These are phyloP conservation scores for Bryconaethiops microstoma DNA, from an alignment of 2,797 vertebrate genomes.

Conservation along the genomic window DNA sequence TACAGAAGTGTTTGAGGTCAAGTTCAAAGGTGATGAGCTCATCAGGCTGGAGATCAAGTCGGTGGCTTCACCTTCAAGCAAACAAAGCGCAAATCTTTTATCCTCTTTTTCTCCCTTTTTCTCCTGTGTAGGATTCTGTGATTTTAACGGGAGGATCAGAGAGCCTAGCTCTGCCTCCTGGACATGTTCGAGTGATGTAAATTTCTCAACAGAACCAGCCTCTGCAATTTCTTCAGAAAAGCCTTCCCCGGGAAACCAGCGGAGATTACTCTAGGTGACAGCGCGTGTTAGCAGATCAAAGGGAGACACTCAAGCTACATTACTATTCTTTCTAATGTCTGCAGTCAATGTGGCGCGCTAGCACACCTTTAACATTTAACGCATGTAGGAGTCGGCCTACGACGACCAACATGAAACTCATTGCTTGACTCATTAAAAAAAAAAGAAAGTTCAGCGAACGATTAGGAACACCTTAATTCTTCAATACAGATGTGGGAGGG, in stretches of 20 bases:
- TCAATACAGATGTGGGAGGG: background rate
- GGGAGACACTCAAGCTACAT: slow-evolving; percentile 40
- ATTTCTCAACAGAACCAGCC: slow-evolving; percentile 36
- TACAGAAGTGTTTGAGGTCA: background rate
- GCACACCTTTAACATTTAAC: slow-evolving; percentile 49
- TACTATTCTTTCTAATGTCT: slow-evolving; percentile 46
- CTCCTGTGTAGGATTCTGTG: slow-evolving; percentile 28
- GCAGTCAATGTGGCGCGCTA: slow-evolving; percentile 30
- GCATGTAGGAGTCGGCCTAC: slow-evolving; percentile 33
- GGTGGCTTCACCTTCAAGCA: background rate
- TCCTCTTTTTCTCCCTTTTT: slow-evolving; percentile 33
- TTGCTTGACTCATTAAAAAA: background rate
- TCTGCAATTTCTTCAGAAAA: slow-evolving; percentile 7
- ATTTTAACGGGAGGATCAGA: slow-evolving; percentile 35
- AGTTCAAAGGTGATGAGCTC: background rate
- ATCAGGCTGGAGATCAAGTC: background rate
- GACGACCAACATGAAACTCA: background rate
- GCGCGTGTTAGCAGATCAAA: slow-evolving; percentile 49
- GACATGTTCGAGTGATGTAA: slow-evolving; percentile 31
- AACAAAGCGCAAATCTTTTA: slow-evolving; percentile 4
- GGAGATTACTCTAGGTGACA: slow-evolving; percentile 51
- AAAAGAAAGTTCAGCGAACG: background rate
- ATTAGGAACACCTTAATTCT: background rate
- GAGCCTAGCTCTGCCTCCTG: slow-evolving; percentile 11
- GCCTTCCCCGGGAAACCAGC: background rate